These are phyloP conservation scores for Yponomeuta plumbellus DNA, from an alignment of 2,888 invertebrate genomes.

Conservation along the genomic window DNA sequence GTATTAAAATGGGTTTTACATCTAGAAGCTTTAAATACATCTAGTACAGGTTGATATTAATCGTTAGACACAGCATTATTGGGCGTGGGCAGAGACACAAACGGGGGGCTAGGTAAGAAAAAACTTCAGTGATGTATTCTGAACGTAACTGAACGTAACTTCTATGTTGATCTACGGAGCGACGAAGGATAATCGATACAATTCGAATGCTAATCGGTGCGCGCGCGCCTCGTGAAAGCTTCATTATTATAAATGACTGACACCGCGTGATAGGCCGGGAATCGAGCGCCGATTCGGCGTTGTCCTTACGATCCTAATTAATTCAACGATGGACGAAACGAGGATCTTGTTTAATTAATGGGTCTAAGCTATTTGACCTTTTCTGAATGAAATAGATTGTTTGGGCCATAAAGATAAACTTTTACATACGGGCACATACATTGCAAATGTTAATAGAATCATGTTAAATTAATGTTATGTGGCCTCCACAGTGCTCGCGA, in stretches of 20 bases:
- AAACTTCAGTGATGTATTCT: no score
- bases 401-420: no score
- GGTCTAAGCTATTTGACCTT: background rate
- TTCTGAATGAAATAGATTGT: background rate
- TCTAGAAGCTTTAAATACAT: no score
- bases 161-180: background rate
- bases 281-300: background rate
- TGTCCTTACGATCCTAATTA: background rate
- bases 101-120: no score
- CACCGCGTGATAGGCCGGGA: conserved; percentile 1
- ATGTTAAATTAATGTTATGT: background rate
- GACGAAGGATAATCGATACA: conserved; percentile 11
- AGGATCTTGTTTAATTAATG: background rate
- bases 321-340: background rate
- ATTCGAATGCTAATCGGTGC: conserved; percentile 14
- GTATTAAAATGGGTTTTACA: no score
- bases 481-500: no score
- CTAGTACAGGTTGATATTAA: no score
- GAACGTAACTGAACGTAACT: background rate
- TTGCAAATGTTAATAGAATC: background rate
- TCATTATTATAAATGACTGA: conserved; percentile 14
- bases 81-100: no score
- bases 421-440: no score
- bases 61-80: no score
- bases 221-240: conserved; percentile 9